Evolutionary conservation across 2,888 invertebrate species (phyloP).

Genomic region (Amphipyra berbera): DNA sequence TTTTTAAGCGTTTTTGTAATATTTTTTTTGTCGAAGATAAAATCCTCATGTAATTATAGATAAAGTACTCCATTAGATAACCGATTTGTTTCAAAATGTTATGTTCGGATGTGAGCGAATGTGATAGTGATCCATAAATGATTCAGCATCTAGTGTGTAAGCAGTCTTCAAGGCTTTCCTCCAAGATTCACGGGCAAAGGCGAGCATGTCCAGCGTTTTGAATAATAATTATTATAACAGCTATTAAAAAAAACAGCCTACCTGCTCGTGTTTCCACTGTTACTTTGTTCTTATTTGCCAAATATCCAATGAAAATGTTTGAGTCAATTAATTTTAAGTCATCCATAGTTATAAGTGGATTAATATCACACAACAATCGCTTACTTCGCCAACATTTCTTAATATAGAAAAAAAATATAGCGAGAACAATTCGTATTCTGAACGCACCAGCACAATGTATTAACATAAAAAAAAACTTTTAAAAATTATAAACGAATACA

Average conservation of each 20-base stretch:
- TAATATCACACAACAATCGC: conserved; percentile 76
- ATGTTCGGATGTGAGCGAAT: conserved; percentile 81
- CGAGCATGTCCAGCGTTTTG: conserved; percentile 19
- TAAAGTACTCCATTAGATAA: conserved; percentile 75
- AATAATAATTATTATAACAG: conserved; percentile 14
- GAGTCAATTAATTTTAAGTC: conserved; percentile 89
- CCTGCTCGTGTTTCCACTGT: conserved; percentile 44
- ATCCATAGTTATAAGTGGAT: conserved; percentile 84
- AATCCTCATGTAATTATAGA: conserved; percentile 76
- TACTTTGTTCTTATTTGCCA: conserved; percentile 73
- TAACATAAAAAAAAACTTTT: conserved; percentile 68
- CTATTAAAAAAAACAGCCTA: conserved; percentile 6
- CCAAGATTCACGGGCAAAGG: conserved; percentile 34
- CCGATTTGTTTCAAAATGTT: conserved; percentile 70
- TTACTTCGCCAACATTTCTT: conserved; percentile 81
- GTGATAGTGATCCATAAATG: conserved; percentile 79
- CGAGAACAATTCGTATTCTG: conserved; percentile 70
- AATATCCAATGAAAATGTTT: conserved; percentile 75
- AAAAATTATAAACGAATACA: conserved; percentile 65
- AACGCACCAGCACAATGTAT: conserved; percentile 85
- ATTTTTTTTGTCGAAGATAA: conserved; percentile 63
- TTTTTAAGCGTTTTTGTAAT: conserved; percentile 69
- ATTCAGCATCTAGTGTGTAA: conserved; percentile 80
- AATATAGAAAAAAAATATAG: conserved; percentile 72
- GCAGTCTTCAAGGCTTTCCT: conserved; percentile 61